These are phyloP conservation scores for Mellilla xanthometata DNA, from an alignment of 2,888 invertebrate genomes.

Conservation along the genomic window DNA sequence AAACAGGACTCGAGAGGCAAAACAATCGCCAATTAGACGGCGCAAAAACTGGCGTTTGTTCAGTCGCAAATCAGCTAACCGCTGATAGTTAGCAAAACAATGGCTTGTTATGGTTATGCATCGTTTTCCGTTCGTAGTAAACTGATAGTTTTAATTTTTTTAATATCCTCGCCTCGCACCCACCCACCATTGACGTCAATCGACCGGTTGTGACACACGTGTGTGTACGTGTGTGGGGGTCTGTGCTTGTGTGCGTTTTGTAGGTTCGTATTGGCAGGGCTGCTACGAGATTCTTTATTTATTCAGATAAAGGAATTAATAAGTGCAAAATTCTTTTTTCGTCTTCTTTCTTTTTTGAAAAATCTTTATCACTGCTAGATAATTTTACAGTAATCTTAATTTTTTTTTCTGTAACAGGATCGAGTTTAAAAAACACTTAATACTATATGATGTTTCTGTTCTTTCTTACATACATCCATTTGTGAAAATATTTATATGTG, in stretches of 20 bases:
- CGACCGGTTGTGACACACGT: slow-evolving; percentile 56
- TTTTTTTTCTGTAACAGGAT: too few species aligned
- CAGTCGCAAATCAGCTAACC: slow-evolving; percentile 30
- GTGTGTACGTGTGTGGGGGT: slow-evolving; percentile 40
- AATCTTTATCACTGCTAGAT: too few species aligned
- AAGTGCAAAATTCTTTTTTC: too few species aligned
- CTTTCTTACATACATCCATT: too few species aligned
- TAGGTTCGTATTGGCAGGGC: slow-evolving; percentile 13
- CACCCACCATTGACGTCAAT: slow-evolving; percentile 78
- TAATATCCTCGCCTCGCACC: slow-evolving; percentile 52
- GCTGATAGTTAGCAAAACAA: slow-evolving; percentile 54
- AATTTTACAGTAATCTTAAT: too few species aligned
- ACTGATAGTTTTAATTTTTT: slow-evolving; percentile 74
- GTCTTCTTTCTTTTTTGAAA: too few species aligned
- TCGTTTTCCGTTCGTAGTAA: slow-evolving; percentile 64
- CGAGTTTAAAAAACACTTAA: too few species aligned
- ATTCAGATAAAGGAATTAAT: too few species aligned
- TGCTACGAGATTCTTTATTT: neutral
- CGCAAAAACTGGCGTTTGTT: slow-evolving; percentile 15
- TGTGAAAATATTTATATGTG: too few species aligned
- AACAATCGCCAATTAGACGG: slow-evolving; percentile 11
- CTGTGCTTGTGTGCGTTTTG: neutral
- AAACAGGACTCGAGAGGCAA: neutral
- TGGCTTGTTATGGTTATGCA: slow-evolving; percentile 60
- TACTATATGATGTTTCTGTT: too few species aligned